Evolutionary conservation across 1,140 invertebrate species (phyloP).

Genomic region (Samia ricini): DNA sequence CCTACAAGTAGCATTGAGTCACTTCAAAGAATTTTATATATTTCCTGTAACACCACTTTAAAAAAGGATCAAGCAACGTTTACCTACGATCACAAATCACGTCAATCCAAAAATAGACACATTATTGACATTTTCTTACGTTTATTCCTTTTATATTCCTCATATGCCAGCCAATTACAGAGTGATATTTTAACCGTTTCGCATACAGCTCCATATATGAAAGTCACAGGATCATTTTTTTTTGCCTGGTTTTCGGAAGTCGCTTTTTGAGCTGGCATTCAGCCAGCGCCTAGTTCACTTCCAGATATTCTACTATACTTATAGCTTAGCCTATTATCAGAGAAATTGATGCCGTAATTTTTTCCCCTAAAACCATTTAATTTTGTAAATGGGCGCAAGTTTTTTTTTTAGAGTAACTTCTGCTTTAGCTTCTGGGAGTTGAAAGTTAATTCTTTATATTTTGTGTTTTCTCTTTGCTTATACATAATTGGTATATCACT

Average conservation of each 20-base stretch:
- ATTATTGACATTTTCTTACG: background rate
- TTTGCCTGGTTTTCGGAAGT: background rate
- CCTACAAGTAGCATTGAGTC: background rate
- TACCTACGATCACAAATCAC: background rate
- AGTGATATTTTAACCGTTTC: background rate
- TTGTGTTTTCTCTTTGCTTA: too few species aligned
- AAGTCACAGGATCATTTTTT: background rate
- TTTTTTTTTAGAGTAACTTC: too few species aligned
- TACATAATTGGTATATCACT: too few species aligned
- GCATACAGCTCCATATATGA: background rate
- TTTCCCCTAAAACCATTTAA: background rate
- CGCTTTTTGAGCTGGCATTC: background rate
- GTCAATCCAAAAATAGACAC: background rate
- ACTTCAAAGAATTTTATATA: background rate
- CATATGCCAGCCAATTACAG: background rate
- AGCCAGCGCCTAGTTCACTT: too few species aligned
- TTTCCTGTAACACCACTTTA: background rate
- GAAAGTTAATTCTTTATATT: too few species aligned
- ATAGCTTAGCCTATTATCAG: background rate
- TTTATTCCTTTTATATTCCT: background rate
- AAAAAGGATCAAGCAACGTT: background rate
- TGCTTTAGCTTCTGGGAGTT: too few species aligned
- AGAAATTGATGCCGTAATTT: background rate
- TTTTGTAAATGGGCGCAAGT: too few species aligned
- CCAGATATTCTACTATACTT: background rate